Evolutionary conservation across 2,888 invertebrate genomes (phyloP), one percentile per base, ranked within the genome.

Genomic region (Panopea generosa): DNA sequence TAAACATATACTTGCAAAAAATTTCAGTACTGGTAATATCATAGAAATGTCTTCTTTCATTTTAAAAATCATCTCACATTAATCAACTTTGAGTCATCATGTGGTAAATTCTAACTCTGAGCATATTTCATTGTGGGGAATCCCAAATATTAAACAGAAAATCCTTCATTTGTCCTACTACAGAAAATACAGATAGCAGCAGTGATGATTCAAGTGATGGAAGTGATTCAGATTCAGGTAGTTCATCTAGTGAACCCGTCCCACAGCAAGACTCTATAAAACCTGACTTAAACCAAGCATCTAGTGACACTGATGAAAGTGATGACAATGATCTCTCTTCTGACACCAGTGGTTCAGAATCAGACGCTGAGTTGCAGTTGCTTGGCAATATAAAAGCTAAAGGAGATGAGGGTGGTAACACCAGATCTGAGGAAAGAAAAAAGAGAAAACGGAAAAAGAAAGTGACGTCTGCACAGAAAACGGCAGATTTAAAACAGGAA

Each of bases 361-460:
- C 52, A 52, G 82, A 86, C 26, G 66, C 68, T 50, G 78, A 78
- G 43, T 68, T 88, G 4, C 78, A 84, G 53, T 65, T 88, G 26
- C 81, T 88, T 6, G 87, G 86, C 4, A 81, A 83, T 38, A 87
- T 88, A n/a, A 84, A 65, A 60, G 82, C 84, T 9, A 74, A 68
- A 59, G 77, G 72, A 49, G 65, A 77, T 55, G 50, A 73, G 16
- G 16, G 26, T 26, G 55, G 24, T 38, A 26, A 49, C 14, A 52
- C 22, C 38, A 26, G 9, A 11, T 43, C 65, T 49, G 74, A 60
- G 69, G 61, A 65, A 49, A 71, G 52, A 89, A 93, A 84, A 87
- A 93, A 82, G 85, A 90, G 73, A 56, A 86, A 85, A 61, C 83
- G 82, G 65, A 87, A 86, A 81, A 79, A 77, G 20, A 76, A 63